These are phyloP conservation scores for Eupithecia centaureata DNA, from an alignment of 2,888 invertebrate species.

Conservation along the genomic window DNA sequence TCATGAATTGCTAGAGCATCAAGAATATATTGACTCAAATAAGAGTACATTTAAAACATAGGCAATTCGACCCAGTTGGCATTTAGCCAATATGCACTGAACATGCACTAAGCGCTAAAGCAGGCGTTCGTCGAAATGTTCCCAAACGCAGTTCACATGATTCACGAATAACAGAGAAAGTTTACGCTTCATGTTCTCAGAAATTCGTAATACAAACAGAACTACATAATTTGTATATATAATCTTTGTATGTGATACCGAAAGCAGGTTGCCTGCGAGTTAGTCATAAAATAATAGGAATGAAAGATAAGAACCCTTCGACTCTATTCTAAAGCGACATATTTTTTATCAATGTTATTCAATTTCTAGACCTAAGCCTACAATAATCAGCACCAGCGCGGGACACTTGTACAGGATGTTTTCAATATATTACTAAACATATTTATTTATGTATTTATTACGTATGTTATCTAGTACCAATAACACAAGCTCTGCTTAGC, in stretches of 20 bases:
- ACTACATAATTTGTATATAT: constrained; percentile 29
- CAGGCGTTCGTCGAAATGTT: constrained; percentile 48
- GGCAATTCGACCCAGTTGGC: constrained; percentile 73
- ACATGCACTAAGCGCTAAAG: constrained; percentile 44
- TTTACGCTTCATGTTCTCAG: constrained; percentile 44
- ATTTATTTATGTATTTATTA: too few species aligned
- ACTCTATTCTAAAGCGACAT: neutral
- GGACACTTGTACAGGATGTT: too few species aligned
- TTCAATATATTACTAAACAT: too few species aligned
- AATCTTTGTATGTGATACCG: constrained; percentile 4
- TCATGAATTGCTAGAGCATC: constrained; percentile 14
- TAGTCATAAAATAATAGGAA: neutral
- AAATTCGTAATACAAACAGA: constrained; percentile 36
- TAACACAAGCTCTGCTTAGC: too few species aligned
- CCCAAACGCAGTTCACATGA: constrained; percentile 37
- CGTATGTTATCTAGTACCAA: too few species aligned
- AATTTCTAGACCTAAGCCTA: too few species aligned
- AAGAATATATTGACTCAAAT: constrained; percentile 48
- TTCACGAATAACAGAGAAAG: constrained; percentile 43
- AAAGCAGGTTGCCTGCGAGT: constrained; percentile 12
- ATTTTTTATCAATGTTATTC: neutral
- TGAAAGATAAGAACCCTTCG: neutral
- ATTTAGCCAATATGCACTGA: constrained; percentile 61
- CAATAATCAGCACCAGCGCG: too few species aligned
- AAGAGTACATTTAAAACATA: constrained; percentile 56